A percentile compares a stretch with the other conserved stretches of the same genome.
phyloP scores from a whole-genome alignment of 1,140 invertebrate genomes.

The Musca vetustissima region DNA sequence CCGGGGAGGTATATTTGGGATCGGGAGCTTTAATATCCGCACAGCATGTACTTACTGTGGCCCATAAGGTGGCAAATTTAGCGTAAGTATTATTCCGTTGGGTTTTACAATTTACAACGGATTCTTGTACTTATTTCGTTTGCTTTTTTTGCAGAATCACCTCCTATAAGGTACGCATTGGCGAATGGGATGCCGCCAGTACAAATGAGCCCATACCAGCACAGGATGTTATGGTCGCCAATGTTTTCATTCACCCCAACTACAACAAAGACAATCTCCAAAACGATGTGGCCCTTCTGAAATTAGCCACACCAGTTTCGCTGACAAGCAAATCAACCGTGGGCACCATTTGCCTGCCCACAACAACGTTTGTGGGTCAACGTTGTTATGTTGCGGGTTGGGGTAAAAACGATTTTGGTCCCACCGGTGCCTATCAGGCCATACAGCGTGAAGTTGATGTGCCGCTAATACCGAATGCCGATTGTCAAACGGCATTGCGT shows the following conservation, averaged over 20 bases:
- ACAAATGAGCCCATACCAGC: constrained; percentile 64
- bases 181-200: constrained; percentile 69
- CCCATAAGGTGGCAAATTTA: constrained; percentile 65
- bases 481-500: constrained; percentile 66
- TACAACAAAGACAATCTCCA: constrained; percentile 67
- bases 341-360: constrained; percentile 70
- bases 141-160: constrained; percentile 22
- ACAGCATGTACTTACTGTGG: constrained; percentile 68
- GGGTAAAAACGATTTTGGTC: constrained; percentile 76
- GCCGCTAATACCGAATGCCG: constrained; percentile 62
- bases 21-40: constrained; percentile 67
- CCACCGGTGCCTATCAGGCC: constrained; percentile 65
- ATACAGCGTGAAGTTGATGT: constrained; percentile 72
- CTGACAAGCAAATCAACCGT: constrained; percentile 66
- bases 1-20: constrained; percentile 63
- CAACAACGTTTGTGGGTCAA: constrained; percentile 61
- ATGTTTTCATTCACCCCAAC: constrained; percentile 65
- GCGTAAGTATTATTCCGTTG: constrained; percentile 57
- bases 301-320: constrained; percentile 62
- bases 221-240: constrained; percentile 61
- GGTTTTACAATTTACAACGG: too few relatives aligned
- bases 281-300: constrained; percentile 71
- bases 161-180: constrained; percentile 64
- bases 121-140: too few relatives aligned
- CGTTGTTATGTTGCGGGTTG: constrained; percentile 79